Evolutionary conservation across 1,140 invertebrate genomes (phyloP), one percentile per base, ranked within the genome.

Genomic region (Lasioglossum baleicum): DNA sequence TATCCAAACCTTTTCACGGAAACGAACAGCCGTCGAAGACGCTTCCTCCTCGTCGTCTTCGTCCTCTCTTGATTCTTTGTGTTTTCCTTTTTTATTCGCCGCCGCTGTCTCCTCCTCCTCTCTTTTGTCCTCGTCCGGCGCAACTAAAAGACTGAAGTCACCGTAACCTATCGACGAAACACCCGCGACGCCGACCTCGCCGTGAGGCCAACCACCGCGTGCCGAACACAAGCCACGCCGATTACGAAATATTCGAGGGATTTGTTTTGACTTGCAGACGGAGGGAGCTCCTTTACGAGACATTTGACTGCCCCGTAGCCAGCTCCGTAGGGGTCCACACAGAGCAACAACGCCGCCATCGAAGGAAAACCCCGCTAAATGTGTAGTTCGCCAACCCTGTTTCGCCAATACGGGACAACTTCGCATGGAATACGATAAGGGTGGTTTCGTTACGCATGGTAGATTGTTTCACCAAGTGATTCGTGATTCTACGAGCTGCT

Each of bases 301-400:
- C 90, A 91, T 91, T 88, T 89, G 90, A 80, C 81, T 81, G 64
- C 82, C 67, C 80, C 87, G 67, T 84, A 81, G 79, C 83, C 73
- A 60, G 58, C 67, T 72, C 72, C 75, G 67, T 80, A 80, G 81
- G 78, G 84, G 85, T 86, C 73, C 75, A 84, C 81, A 80, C 66
- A 60, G 40, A 86, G 64, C 75, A 61, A 85, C 75, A 84, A 85
- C 83, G 80, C 84, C 83, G 81, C 81, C 80, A 82, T 85, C 80
- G 84, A 84, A 67, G 35, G 56, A 44, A 63, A 79, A 58, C 20
- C 56, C 56, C 56, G 56, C n/a, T 58, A n/a, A n/a, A 58, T 8
- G 20, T 8, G 20, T n/a, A 58, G 56, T 58, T n/a, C 56, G 56
- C 7, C 56, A 58, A 58, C 56, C 56, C 56, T 58, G 56, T 58